phyloP scores from a whole-genome alignment of 2,113 vertebrate species.

The Xiphophorus couchianus region DNA sequence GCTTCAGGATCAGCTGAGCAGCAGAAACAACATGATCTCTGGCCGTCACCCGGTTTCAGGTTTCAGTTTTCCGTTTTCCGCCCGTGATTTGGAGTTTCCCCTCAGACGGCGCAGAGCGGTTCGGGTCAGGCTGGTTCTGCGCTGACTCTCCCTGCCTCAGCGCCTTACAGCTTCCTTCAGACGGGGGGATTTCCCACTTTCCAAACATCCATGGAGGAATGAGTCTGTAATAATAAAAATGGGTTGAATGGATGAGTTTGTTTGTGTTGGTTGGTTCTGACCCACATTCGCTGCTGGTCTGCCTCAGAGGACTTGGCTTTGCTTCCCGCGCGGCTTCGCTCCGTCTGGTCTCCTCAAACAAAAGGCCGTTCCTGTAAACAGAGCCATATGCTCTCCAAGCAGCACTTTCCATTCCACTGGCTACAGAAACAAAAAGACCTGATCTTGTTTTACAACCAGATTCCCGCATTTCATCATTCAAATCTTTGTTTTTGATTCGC shows the following conservation, averaged over 20 bases:
- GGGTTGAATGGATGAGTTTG: conserved; percentile 14
- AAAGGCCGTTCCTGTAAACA: conserved; percentile 53
- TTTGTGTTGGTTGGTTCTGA: conserved; percentile 34
- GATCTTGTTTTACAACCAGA: no score
- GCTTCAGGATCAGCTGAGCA: no score
- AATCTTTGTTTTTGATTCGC: no score
- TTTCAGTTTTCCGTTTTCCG: no score
- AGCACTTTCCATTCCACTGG: neutral
- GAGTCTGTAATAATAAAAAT: conserved; percentile 47
- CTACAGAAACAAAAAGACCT: neutral
- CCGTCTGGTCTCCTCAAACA: conserved; percentile 70
- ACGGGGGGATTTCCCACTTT: conserved; percentile 31
- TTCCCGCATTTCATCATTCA: no score
- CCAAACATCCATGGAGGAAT: conserved; percentile 42
- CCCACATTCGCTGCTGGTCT: conserved; percentile 60
- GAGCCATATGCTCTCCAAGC: conserved; percentile 55
- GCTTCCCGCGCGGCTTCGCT: conserved; percentile 56
- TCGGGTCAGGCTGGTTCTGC: no score
- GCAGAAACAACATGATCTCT: no score
- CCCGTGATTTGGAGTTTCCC: no score
- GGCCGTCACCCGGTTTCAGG: no score
- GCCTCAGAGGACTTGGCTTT: conserved; percentile 65
- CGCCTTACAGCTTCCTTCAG: no score
- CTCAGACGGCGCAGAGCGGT: no score
- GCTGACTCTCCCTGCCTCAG: no score